A percentile compares a stretch with the other conserved stretches of the same genome.
These are phyloP conservation scores for Pseudobourletiella spinata DNA, from an alignment of 1,140 invertebrate species.

Conservation along the genomic window DNA sequence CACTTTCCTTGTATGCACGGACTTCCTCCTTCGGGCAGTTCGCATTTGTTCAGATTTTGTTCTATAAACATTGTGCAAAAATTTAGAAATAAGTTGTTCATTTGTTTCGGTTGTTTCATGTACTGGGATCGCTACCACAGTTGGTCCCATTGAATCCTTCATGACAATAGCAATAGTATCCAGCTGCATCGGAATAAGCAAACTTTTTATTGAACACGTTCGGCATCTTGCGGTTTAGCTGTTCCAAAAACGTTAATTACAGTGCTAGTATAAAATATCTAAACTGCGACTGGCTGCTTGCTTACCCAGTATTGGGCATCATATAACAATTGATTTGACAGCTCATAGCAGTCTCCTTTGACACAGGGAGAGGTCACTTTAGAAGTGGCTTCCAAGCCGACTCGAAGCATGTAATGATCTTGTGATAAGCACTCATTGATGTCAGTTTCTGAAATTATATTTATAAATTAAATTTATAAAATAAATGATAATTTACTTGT, in stretches of 20 bases:
- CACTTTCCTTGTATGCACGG: slow-evolving; percentile 33
- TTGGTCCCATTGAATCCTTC: slow-evolving; percentile 63
- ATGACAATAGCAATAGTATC: slow-evolving; percentile 74
- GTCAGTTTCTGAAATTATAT: slow-evolving; percentile 51
- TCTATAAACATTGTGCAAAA: too few relatives aligned
- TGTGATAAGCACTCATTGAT: slow-evolving; percentile 67
- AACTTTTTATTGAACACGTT: slow-evolving; percentile 35
- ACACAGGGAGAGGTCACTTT: slow-evolving; percentile 63
- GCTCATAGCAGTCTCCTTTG: slow-evolving; percentile 70
- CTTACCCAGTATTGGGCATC: slow-evolving; percentile 40
- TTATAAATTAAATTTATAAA: too few relatives aligned
- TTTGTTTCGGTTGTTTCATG: too few relatives aligned
- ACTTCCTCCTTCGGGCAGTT: slow-evolving; percentile 20
- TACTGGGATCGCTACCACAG: too few relatives aligned
- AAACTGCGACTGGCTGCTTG: too few relatives aligned
- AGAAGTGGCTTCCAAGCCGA: too few relatives aligned
- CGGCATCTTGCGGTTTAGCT: too few relatives aligned
- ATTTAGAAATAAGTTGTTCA: too few relatives aligned
- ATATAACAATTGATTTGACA: slow-evolving; percentile 72
- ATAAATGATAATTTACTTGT: too few relatives aligned
- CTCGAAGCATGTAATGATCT: too few relatives aligned
- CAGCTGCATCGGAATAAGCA: slow-evolving; percentile 39
- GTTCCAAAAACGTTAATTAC: too few relatives aligned
- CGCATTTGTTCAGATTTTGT: slow-evolving; percentile 45
- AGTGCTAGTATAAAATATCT: too few relatives aligned